phyloP scores from a whole-genome alignment of 2,113 vertebrate species.

The Etheostoma spectabile region DNA sequence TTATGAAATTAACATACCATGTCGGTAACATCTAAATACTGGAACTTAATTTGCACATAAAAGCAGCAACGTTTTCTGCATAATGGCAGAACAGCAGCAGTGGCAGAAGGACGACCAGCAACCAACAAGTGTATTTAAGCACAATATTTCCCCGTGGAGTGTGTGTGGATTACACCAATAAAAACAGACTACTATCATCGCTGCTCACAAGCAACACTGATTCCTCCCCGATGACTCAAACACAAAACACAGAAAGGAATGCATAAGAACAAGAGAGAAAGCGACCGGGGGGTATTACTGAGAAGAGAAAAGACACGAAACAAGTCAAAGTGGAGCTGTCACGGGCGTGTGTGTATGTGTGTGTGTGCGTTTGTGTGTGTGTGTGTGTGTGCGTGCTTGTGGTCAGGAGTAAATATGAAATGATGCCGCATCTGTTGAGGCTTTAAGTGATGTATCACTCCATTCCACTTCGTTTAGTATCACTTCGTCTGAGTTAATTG shows the following conservation, averaged over 20 bases:
- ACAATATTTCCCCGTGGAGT: conserved; percentile 26
- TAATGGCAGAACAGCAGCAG: conserved; percentile 24
- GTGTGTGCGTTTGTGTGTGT: conserved; percentile 9
- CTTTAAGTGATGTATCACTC: conserved; percentile 76
- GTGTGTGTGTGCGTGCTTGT: conserved; percentile 8
- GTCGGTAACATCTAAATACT: neutral
- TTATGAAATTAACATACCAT: neutral
- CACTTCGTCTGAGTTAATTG: conserved; percentile 78
- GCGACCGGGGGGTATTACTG: neutral
- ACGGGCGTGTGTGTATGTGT: neutral
- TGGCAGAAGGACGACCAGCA: neutral
- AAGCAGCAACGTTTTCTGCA: conserved; percentile 28
- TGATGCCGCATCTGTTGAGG: conserved; percentile 69
- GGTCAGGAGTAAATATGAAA: conserved; percentile 58
- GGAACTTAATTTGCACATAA: conserved; percentile 39
- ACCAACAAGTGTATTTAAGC: conserved; percentile 52
- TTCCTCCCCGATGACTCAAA: conserved; percentile 40
- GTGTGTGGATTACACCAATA: conserved; percentile 56
- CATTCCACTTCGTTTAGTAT: conserved; percentile 77
- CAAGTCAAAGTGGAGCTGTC: conserved; percentile 3
- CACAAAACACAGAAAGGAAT: conserved; percentile 4
- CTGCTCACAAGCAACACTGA: conserved; percentile 34
- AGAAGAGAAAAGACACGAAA: neutral
- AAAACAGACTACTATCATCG: conserved; percentile 53
- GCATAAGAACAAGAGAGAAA: neutral